A percentile compares a stretch with the other conserved stretches of the same genome.
Evolutionary conservation across 2,888 invertebrate species (phyloP).

Genomic region (Shargacucullia verbasci): DNA sequence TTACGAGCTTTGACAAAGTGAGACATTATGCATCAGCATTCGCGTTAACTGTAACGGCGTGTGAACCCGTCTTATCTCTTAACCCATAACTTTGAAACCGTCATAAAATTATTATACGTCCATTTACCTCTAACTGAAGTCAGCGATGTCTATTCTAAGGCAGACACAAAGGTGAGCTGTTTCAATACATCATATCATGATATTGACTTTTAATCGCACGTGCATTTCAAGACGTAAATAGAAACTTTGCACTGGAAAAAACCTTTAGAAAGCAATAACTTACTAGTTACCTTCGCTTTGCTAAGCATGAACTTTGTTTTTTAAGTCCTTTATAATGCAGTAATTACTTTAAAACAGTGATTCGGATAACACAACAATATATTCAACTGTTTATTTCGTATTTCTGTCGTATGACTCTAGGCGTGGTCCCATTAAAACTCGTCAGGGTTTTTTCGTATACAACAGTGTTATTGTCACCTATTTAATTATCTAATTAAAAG

Average conservation of each 20-base stretch:
- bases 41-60: no score
- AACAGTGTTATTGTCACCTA: conserved; percentile 10
- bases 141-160: neutral
- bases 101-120: no score
- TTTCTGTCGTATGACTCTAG: no score
- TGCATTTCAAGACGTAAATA: conserved; percentile 17
- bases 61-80: no score
- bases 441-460: conserved; percentile 1
- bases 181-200: conserved; percentile 6
- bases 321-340: neutral
- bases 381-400: no score
- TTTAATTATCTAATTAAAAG: conserved; percentile 29
- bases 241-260: no score
- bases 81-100: no score
- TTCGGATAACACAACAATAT: no score
- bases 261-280: neutral
- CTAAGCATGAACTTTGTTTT: conserved; percentile 3
- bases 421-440: neutral
- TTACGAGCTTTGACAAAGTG: no score
- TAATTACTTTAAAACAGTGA: neutral
- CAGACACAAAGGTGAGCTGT: conserved; percentile 15
- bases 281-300: neutral
- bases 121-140: neutral
- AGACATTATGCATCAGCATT: no score
- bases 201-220: conserved; percentile 22